Evolutionary conservation across 2,113 vertebrate genomes (phyloP).

Genomic region (Syngnathus typhle): DNA sequence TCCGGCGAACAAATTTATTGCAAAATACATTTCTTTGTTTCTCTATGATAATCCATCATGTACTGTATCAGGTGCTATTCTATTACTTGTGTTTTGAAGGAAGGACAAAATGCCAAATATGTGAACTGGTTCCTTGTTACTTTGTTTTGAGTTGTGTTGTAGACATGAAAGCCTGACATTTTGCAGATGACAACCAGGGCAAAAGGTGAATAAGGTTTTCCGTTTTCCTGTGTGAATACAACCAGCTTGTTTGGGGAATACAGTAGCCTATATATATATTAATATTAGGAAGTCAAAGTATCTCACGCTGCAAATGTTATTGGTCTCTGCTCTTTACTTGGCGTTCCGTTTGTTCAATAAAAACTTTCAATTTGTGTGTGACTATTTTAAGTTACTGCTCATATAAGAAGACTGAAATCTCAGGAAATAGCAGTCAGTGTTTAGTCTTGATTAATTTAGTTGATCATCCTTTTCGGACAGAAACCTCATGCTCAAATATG

Average conservation of each 20-base stretch:
- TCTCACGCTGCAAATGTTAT: constrained; percentile 40
- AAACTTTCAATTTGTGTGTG: constrained; percentile 60
- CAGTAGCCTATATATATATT: constrained; percentile 10
- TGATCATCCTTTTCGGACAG: no score
- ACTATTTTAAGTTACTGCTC: constrained; percentile 1
- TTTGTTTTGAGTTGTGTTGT: constrained; percentile 58
- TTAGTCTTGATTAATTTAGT: no score
- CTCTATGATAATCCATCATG: constrained; percentile 68
- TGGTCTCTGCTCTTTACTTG: constrained; percentile 50
- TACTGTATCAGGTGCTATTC: constrained; percentile 69
- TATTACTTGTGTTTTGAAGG: constrained; percentile 65
- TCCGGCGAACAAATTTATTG: constrained; percentile 73
- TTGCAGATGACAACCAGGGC: constrained; percentile 37
- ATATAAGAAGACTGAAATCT: not conserved
- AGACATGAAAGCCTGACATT: constrained; percentile 71
- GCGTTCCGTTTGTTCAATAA: constrained; percentile 70
- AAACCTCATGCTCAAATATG: no score
- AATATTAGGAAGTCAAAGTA: constrained; percentile 31
- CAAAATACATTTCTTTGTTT: constrained; percentile 68
- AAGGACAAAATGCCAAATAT: constrained; percentile 56
- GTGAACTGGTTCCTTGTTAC: constrained; percentile 55
- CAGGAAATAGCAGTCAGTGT: no score
- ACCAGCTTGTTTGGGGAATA: constrained; percentile 39
- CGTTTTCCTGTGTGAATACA: constrained; percentile 39
- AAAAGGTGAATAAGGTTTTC: constrained; percentile 26